Conservation (phyloP, 2,797 vertebrate species). For the Catostomus latipinnis region DNA sequence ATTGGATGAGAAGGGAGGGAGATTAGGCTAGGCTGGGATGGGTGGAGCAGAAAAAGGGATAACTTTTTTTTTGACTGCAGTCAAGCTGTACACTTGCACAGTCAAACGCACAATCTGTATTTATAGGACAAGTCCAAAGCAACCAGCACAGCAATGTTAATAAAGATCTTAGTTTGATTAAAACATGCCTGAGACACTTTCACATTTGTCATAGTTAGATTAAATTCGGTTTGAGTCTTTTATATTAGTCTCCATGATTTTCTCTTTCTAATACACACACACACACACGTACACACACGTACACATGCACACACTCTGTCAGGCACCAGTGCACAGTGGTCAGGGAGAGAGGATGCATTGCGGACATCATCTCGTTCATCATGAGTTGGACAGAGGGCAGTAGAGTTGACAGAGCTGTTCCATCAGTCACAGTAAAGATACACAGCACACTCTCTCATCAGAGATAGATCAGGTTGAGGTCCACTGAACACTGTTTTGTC, state of each 20-base stretch:
- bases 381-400: conserved; percentile 56
- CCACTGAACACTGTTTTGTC: conserved; percentile 51
- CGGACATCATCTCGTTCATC: conserved; percentile 55
- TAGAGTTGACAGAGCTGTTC: conserved; percentile 59
- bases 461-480: conserved; percentile 47
- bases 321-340: conserved; percentile 47
- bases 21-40: neutral
- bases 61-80: neutral
- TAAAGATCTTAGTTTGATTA: conserved; percentile 34
- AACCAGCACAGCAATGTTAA: conserved; percentile 1
- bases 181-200: conserved; percentile 18
- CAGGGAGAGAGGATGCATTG: conserved; percentile 53
- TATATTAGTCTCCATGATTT: conserved; percentile 28
- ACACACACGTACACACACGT: too few relatives aligned
- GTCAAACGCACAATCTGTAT: neutral
- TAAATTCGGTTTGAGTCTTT: conserved; percentile 24
- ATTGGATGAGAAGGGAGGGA: conserved; percentile 10
- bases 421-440: conserved; percentile 54
- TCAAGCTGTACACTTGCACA: neutral
- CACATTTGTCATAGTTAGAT: conserved; percentile 45
- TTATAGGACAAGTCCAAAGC: neutral
- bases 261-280: conserved; percentile 23
- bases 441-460: conserved; percentile 23
- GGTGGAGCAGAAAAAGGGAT: neutral
- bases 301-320: conserved; percentile 18